Evolutionary conservation across 2,888 invertebrate genomes (phyloP), one percentile per base, ranked within the genome.

Genomic region (Glaucopsyche alexis): DNA sequence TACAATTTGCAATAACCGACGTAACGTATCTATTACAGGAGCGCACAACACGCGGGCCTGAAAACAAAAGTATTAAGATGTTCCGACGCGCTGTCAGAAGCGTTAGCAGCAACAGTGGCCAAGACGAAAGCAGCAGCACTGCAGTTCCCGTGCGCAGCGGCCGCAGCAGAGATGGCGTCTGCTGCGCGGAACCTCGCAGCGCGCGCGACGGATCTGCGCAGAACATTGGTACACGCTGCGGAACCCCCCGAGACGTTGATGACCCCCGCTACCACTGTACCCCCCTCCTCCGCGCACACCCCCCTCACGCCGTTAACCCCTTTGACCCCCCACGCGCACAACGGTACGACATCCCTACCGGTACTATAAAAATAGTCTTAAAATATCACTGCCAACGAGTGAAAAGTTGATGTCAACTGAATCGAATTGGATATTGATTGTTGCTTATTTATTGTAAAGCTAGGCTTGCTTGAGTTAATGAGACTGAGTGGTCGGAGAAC

Each of bases 141-240:
- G 75, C 97, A 98, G 88, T 98, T 98, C 87, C 99, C 98, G 0
- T 97, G 97, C 82, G 97, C 98, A 11, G 94, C 94, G 52, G 97
- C 98, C 0, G 98, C 98, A 19, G 97, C 98, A 79, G 97, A 97
- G 80, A 98, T 99, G 98, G 97, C 98, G 7, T 98, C 98, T 83
- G 95, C 97, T 7, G 96, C 98, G 50, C 95, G 97, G 42, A 95
- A 96, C 78, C 95, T 99, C 60, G 98, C 98, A 0, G 96, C 96
- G 80, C 94, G 97, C 72, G 98, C 98, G 11, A 95, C 95, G 79
- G 96, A 97, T 80, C 93, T 98, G 72, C 96, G 97, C 79, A 92
- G 95, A 73, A 95, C 95, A 73, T 91, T 96, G 85, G 94, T 96
- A 74, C 95, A 96, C 81, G 95, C 96, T 9, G 96, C 96, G 4